Evolutionary conservation across 53 echinoderm and acorn worm species (phyloP).

Genomic region (Pentamera pediparva): DNA sequence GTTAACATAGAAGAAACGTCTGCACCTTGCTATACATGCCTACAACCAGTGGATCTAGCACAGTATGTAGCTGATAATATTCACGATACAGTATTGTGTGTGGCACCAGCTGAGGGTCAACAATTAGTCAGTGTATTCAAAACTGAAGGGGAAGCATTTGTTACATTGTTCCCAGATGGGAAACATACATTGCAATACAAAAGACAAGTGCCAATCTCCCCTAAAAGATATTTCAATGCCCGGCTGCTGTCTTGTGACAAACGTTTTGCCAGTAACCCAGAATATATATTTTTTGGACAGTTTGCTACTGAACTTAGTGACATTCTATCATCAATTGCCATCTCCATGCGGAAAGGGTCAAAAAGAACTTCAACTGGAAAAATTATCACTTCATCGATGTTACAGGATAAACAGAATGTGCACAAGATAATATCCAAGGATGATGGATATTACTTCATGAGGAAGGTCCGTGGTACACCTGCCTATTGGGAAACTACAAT

Average conservation of each 20-base stretch:
- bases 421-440: conserved; percentile 41
- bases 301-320: conserved; percentile 56
- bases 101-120: conserved; percentile 72
- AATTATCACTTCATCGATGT: conserved; percentile 35
- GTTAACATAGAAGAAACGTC: too few species aligned
- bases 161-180: conserved; percentile 58
- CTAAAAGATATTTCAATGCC: conserved; percentile 59
- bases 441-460: conserved; percentile 45
- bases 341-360: conserved; percentile 60
- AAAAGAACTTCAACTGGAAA: conserved; percentile 20
- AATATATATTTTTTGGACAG: conserved; percentile 78
- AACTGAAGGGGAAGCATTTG: conserved; percentile 53
- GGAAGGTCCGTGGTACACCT: conserved; percentile 4
- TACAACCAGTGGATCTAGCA: conserved; percentile 50
- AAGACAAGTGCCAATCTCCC: conserved; percentile 40
- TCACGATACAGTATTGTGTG: conserved; percentile 43
- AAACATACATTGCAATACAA: conserved; percentile 48
- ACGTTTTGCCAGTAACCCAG: conserved; percentile 60
- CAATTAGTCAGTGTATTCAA: conserved; percentile 49
- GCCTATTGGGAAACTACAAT: conserved; percentile 34
- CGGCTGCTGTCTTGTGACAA: conserved; percentile 61
- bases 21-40: conserved; percentile 16
- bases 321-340: conserved; percentile 62
- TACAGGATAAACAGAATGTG: conserved; percentile 38
- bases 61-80: conserved; percentile 39